Conservation (phyloP, 37 sponge, comb jelly and placozoan species). For the Spongilla lacustris region DNA sequence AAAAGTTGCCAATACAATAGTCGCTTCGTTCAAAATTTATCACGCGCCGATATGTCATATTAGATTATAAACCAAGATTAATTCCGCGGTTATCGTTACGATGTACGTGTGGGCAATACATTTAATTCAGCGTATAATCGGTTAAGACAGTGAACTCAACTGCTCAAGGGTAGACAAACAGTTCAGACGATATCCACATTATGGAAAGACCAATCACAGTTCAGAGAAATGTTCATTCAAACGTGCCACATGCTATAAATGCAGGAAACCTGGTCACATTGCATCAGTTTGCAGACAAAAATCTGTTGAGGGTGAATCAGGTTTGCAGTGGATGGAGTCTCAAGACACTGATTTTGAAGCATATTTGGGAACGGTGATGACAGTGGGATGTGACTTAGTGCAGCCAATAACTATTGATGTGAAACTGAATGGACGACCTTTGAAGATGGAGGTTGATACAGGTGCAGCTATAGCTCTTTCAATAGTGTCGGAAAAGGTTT, state of each 20-base stretch:
- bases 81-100: too few relatives aligned
- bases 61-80: too few relatives aligned
- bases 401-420: not conserved
- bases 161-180: not conserved
- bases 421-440: not conserved
- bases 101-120: too few relatives aligned
- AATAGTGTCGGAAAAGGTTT: not conserved
- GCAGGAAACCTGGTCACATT: conserved; percentile 22
- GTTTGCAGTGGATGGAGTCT: not conserved
- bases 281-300: too few relatives aligned
- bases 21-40: too few relatives aligned
- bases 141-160: not conserved
- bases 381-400: not conserved
- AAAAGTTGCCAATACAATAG: too few relatives aligned
- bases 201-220: not conserved
- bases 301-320: not conserved
- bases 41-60: too few relatives aligned
- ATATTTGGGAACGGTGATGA: not conserved
- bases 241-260: not conserved
- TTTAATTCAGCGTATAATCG: too few relatives aligned
- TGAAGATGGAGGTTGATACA: conserved; percentile 31
- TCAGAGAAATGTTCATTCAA: not conserved
- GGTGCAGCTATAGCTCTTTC: conserved; percentile 7
- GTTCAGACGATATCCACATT: not conserved
- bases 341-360: not conserved